These are phyloP conservation scores for Leptocoma aspasia DNA, from an alignment of 2,113 vertebrate species.

Conservation along the genomic window DNA sequence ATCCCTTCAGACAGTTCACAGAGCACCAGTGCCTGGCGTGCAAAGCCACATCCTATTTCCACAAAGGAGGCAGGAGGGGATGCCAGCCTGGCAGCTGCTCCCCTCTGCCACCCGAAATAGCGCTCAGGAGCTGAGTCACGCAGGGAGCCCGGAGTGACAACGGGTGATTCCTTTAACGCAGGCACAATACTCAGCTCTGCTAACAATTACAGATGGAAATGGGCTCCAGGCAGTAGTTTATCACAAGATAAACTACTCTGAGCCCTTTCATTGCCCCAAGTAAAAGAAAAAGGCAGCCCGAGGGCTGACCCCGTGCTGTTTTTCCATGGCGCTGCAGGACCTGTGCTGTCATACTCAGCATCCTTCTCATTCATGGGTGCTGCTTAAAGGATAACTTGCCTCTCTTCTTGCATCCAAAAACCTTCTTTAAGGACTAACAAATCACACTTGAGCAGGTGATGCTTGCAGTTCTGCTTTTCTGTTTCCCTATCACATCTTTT, in stretches of 20 bases:
- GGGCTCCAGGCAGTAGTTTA: background rate
- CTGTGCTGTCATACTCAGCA: background rate
- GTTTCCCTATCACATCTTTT: background rate
- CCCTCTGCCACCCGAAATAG: background rate
- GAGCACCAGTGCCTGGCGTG: background rate
- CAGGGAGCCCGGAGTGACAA: background rate
- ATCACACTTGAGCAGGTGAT: background rate
- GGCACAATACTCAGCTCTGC: background rate
- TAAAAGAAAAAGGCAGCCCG: background rate
- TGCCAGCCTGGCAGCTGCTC: constrained; percentile 20
- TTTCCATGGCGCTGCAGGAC: accelerated
- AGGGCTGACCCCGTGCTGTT: background rate
- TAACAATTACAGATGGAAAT: background rate
- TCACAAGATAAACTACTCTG: background rate
- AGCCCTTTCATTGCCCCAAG: background rate
- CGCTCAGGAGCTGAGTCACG: constrained; percentile 22
- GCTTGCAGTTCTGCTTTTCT: background rate
- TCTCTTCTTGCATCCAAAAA: background rate
- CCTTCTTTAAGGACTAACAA: background rate
- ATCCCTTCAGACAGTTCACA: background rate
- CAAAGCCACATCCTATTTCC: background rate
- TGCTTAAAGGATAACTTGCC: background rate
- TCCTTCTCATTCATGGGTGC: background rate
- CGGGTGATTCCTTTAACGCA: background rate
- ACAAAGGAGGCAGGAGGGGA: background rate